phyloP scores from a whole-genome alignment of 1,140 invertebrate species.

The Atta colombica region DNA sequence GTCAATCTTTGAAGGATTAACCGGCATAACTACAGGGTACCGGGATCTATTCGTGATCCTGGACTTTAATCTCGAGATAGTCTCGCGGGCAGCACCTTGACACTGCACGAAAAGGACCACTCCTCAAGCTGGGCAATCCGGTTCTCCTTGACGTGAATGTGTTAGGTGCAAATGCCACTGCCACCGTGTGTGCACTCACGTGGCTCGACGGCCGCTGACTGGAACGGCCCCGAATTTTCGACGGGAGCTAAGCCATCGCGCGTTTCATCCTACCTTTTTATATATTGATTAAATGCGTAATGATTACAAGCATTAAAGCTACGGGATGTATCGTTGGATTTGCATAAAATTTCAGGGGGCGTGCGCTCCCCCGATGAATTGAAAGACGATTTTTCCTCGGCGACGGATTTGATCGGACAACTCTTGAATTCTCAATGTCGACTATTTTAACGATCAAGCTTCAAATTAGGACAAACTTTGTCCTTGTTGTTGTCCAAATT shows the following conservation, averaged over 20 bases:
- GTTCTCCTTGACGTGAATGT: conserved; percentile 62
- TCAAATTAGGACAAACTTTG: not conserved
- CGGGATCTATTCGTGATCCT: conserved; percentile 35
- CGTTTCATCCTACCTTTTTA: conserved; percentile 29
- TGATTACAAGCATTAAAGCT: conserved; percentile 50
- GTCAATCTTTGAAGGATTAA: conserved; percentile 34
- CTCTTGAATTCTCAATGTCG: conserved; percentile 26
- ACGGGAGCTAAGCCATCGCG: conserved; percentile 11
- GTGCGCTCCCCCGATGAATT: not conserved
- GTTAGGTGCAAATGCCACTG: conserved; percentile 63
- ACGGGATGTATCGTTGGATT: conserved; percentile 48
- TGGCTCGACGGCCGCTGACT: conserved; percentile 8
- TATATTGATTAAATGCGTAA: conserved; percentile 56
- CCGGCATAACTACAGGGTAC: conserved; percentile 16
- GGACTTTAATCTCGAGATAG: conserved; percentile 57
- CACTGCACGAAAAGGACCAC: conserved; percentile 64
- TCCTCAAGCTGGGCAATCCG: conserved; percentile 49
- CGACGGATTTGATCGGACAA: not conserved
- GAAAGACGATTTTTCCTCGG: conserved; percentile 21
- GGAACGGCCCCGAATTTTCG: conserved; percentile 52
- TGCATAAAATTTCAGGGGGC: conserved; percentile 56
- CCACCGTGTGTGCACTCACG: conserved; percentile 51
- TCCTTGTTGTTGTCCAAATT: not conserved
- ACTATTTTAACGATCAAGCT: conserved; percentile 17
- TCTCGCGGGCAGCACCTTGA: conserved; percentile 59